Base-by-base conservation (phyloP, 2,113 vertebrate genomes). In the Micronycteris hirsuta region DNA sequence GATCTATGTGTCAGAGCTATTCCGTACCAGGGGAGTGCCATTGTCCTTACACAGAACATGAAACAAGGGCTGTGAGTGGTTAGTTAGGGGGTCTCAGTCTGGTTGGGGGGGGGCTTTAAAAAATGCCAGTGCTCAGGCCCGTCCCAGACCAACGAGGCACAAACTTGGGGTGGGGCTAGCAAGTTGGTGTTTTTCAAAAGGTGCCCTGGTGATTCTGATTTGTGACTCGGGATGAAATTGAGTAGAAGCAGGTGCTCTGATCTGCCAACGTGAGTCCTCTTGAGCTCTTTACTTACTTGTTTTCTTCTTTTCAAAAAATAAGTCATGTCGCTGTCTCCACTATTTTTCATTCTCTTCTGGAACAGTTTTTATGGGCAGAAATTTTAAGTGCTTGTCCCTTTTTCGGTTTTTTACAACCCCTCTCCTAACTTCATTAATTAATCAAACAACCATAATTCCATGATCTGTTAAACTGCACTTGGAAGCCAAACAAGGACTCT, bases 291-390 rank as follows among this genome's bases (percentile, higher is more conserved):
- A 20, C 33, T 78, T 22, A 65, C 17, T 89, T 26, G 7, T 81
- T 91, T 88, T 71, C 36, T 73, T 68, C 43, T 70, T 43, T 85
- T 96, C 86, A 36, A 63, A 86, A 89, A 90, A 19, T 61, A 58
- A 54, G 15, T 63, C 77, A 67, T 22, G 54, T 65, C 83, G 45
- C 11, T 68, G 5, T 87, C 70, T 90, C 93, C 31, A 36, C 81
- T 61, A 80, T 85, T 68, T 91, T 68, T n/a, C n/a, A 43, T 2
- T 61, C 38, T 86, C 52, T 89, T 67, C 70, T 71, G 61, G 63
- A 41, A 80, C 17, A 93, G 24, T 33, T 68, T 90, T 92, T 52
- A 96, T 49, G 45, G 65, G 41, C 54, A 94, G 77, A 85, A 67
- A 47, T 82, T 49, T 65, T 71, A 82, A 80, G 9, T 85, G 31